These are phyloP conservation scores for Cecidostiba fungosa DNA, from an alignment of 2,888 invertebrate genomes.

Conservation along the genomic window DNA sequence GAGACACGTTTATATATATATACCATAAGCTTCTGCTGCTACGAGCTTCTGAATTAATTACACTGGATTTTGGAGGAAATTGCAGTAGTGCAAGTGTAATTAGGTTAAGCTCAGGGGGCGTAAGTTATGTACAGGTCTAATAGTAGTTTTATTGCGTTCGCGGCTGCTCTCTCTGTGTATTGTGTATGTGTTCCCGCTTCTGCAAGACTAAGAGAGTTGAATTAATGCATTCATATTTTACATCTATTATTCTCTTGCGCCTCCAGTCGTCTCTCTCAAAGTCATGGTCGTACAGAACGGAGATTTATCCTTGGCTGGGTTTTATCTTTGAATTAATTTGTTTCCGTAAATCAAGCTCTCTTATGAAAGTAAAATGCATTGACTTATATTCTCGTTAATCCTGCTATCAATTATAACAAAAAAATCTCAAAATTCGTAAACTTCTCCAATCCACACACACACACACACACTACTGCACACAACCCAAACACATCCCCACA, in stretches of 20 bases:
- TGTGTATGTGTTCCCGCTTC: not conserved
- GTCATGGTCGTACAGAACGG: not conserved
- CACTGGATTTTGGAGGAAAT: conserved; percentile 9
- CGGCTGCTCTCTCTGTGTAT: not conserved
- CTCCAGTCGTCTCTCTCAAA: not conserved
- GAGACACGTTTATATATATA: not conserved
- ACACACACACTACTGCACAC: no score
- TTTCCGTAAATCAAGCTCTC: not conserved
- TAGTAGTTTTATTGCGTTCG: conserved; percentile 26
- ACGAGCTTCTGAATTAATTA: conserved; percentile 23
- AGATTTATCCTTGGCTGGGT: not conserved
- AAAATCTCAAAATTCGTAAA: not conserved
- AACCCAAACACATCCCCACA: not conserved
- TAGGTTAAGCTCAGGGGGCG: conserved; percentile 33
- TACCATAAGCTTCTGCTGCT: no score
- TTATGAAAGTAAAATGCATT: not conserved
- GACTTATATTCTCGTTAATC: not conserved
- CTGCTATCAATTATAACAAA: not conserved
- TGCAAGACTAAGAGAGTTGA: not conserved
- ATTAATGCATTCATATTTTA: conserved; percentile 26
- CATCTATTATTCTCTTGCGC: conserved; percentile 5
- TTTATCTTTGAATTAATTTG: not conserved
- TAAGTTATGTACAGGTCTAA: conserved; percentile 9
- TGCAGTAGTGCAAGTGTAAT: conserved; percentile 14
- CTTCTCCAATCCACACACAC: not conserved